These are phyloP conservation scores for Marronus borbonicus DNA, from an alignment of 2,888 invertebrate species.

Conservation along the genomic window DNA sequence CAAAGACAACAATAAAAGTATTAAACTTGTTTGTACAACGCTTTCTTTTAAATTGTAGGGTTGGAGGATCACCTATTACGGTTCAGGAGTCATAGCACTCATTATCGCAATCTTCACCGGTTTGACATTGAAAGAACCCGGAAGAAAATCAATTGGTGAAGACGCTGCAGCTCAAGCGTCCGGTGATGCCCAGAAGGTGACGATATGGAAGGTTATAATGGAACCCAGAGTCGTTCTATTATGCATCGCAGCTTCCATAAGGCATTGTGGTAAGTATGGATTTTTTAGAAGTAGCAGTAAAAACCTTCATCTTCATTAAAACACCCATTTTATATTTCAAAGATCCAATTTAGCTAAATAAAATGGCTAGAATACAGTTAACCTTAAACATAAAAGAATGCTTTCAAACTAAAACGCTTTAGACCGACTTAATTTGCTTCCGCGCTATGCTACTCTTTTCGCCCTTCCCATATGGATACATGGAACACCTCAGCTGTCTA, in stretches of 20 bases:
- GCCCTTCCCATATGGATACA: too few species aligned
- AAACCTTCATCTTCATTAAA: background rate
- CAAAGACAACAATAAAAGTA: too few species aligned
- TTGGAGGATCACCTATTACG: slow-evolving; percentile 89
- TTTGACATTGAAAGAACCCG: slow-evolving; percentile 84
- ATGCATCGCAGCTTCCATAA: slow-evolving; percentile 89
- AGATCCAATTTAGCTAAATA: too few species aligned
- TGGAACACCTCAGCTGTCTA: too few species aligned
- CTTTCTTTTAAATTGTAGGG: slow-evolving; percentile 73
- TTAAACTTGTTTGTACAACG: too few species aligned
- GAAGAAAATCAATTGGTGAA: slow-evolving; percentile 83
- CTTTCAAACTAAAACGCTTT: too few species aligned
- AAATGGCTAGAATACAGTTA: too few species aligned
- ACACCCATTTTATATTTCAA: background rate
- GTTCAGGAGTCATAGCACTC: slow-evolving; percentile 83
- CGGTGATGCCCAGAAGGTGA: slow-evolving; percentile 66
- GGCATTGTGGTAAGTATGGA: slow-evolving; percentile 82
- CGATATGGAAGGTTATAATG: slow-evolving; percentile 82
- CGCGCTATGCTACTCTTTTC: too few species aligned
- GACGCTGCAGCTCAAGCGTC: slow-evolving; percentile 60
- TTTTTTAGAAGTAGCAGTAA: too few species aligned
- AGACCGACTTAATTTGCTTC: too few species aligned
- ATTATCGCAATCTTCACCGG: slow-evolving; percentile 81
- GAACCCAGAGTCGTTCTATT: slow-evolving; percentile 86
- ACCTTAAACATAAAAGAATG: too few species aligned